Evolutionary conservation across 2,113 vertebrate genomes (phyloP), one percentile per base, ranked within the genome.

Genomic region (Malurus elegans): DNA sequence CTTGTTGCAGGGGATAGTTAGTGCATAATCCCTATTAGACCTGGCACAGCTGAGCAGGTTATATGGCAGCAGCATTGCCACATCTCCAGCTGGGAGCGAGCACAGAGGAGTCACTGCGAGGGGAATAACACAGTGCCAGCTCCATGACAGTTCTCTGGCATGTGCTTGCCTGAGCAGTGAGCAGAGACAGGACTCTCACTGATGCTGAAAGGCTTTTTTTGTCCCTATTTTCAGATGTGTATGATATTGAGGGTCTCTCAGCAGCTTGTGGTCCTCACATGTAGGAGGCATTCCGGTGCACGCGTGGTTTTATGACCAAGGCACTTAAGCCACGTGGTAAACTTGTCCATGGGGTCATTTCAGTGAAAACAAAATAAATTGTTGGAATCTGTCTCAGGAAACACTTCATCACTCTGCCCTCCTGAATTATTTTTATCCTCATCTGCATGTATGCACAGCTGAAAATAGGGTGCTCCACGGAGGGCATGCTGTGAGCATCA

Each of bases 11-110:
- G 62, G 14, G 16, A 44, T 28, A 23, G n/a, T 15, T 20, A 31
- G 34, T 53, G 6, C 47, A 13, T 56, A 29, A 53, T 9, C 34
- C 32, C 70, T 28, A 53, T 16, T n/a, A 53, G 42, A 42, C 0
- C 17, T 11, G 24, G 34, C 69, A 69, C 10, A 38, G 17, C 3
- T 0, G 2, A 47, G 14, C 16, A 23, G 0, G 1, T 32, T 17
- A 1, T 15, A 4, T 5, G 24, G 11, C 44, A 75, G 51, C 71
- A 58, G 20, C 62, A 25, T 9, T 31, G 17, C 23, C 38, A 29
- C 3, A 0, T n/a, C 34, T 76, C 23, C 5, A 2, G 20, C 24
- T 3, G 1, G 45, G 8, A 70, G 14, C 45, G 75, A 42, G 23
- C 40, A 64, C 24, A 32, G 44, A 61, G 40, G 50, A 58, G 14